Evolutionary conservation across 2,888 invertebrate genomes (phyloP).

Genomic region (Drosophila pullipes): DNA sequence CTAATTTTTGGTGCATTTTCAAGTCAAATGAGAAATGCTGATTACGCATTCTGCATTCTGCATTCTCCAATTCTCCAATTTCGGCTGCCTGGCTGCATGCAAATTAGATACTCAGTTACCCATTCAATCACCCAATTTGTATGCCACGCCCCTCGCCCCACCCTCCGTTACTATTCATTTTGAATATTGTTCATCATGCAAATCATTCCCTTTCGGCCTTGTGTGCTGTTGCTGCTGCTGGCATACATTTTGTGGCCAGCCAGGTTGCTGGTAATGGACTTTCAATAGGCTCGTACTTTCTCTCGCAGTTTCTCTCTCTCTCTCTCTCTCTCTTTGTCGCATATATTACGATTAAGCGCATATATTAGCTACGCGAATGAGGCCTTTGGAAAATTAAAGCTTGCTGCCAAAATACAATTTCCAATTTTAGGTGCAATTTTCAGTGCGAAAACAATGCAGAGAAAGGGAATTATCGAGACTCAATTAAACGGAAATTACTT

Average conservation of each 20-base stretch:
- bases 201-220: conserved; percentile 50
- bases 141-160: conserved; percentile 11
- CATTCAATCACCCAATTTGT: conserved; percentile 23
- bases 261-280: conserved; percentile 65
- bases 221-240: conserved; percentile 7
- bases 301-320: background rate
- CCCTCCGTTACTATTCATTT: conserved; percentile 16
- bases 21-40: conserved; percentile 77
- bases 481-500: background rate
- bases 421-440: background rate
- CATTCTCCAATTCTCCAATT: conserved; percentile 28
- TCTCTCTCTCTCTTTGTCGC: background rate
- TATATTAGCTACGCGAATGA: conserved; percentile 27
- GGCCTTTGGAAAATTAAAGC: conserved; percentile 13
- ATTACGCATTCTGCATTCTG: conserved; percentile 65
- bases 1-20: conserved; percentile 65
- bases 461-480: background rate
- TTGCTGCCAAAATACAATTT: conserved; percentile 9
- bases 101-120: conserved; percentile 51
- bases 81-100: conserved; percentile 57
- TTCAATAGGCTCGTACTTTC: conserved; percentile 43
- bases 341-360: conserved; percentile 25
- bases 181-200: conserved; percentile 60
- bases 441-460: background rate
- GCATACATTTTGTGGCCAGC: conserved; percentile 62